phyloP scores from a whole-genome alignment of 2,888 invertebrate species.

The Chaetogeoica ovagalla region DNA sequence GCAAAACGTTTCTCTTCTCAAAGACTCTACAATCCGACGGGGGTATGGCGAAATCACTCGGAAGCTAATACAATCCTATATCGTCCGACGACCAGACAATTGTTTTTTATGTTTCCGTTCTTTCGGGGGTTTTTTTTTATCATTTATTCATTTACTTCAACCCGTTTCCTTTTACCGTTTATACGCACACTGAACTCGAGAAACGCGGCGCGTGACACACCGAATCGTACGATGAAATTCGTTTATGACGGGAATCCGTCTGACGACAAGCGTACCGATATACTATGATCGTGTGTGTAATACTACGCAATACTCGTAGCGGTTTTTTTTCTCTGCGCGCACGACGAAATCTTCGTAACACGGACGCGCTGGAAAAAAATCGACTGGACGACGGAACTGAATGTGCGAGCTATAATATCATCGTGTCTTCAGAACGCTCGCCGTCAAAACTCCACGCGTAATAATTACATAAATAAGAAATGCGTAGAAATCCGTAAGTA shows the following conservation, averaged over 20 bases:
- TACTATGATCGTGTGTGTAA: background rate
- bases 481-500: no score
- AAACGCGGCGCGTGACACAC: background rate
- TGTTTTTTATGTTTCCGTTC: constrained; percentile 11
- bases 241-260: background rate
- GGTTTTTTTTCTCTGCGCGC: no score
- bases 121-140: background rate
- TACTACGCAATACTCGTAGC: background rate
- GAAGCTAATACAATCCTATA: constrained; percentile 17
- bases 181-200: background rate
- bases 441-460: no score
- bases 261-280: background rate
- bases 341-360: no score
- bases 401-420: no score
- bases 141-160: background rate
- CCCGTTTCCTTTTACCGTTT: background rate
- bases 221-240: background rate
- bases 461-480: no score
- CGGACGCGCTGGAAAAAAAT: no score
- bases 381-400: no score
- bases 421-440: no score
- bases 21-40: background rate
- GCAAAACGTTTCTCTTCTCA: background rate
- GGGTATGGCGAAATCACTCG: constrained; percentile 13
- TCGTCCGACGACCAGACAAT: background rate